A percentile compares a stretch with the other conserved stretches of the same genome.
Conservation (phyloP, 2,888 invertebrate species). For the Scaptomyza caliginosa region DNA sequence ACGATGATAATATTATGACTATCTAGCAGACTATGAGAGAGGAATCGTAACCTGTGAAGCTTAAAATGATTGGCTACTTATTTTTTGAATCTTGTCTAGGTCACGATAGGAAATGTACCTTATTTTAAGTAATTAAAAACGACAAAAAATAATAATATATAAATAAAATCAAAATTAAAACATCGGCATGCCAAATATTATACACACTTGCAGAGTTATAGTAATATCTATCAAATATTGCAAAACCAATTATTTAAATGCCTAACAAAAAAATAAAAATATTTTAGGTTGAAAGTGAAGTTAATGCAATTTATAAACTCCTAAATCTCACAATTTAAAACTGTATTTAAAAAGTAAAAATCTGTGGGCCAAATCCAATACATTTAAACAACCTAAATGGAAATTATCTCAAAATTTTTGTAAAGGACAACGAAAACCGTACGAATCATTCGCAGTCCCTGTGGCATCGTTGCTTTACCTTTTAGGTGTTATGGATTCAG, state of each 20-base stretch:
- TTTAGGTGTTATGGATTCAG: slow-evolving; percentile 23
- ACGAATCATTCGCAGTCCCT: no score
- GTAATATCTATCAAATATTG: no score
- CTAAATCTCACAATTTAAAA: neutral
- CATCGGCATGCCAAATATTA: neutral
- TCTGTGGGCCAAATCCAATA: neutral
- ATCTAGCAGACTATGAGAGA: no score
- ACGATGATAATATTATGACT: neutral
- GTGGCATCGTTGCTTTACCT: no score
- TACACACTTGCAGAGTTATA: neutral
- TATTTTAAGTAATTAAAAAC: no score
- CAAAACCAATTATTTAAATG: neutral
- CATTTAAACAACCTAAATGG: no score
- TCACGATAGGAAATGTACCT: no score
- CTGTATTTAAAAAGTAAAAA: neutral
- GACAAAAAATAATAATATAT: no score
- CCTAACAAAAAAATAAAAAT: neutral
- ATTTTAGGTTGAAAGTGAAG: neutral
- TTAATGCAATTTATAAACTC: neutral
- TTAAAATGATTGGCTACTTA: neutral
- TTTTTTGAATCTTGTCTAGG: no score
- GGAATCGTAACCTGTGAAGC: neutral
- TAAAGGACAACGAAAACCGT: no score
- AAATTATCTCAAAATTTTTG: no score
- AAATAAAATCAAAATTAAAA: no score